Conservation (phyloP, 1,140 invertebrate species). For the Drosophila guanche region DNA sequence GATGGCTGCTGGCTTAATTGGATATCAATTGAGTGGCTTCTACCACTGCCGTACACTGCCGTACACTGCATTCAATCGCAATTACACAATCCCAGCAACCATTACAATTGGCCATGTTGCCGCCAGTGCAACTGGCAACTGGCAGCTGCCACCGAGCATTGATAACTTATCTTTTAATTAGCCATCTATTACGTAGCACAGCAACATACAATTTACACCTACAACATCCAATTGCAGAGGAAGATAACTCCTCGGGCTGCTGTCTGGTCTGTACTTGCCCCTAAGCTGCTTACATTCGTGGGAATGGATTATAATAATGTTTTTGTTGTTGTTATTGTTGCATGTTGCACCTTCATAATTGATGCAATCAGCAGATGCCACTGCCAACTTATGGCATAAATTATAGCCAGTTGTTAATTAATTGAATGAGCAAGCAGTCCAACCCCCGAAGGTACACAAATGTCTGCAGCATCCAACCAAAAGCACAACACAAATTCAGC, state of each 20-base stretch:
- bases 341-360: slow-evolving; percentile 20
- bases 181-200: slow-evolving; percentile 30
- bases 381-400: slow-evolving; percentile 30
- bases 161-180: slow-evolving; percentile 59
- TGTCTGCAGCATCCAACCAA: background rate
- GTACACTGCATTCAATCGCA: slow-evolving; percentile 40
- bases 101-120: slow-evolving; percentile 23
- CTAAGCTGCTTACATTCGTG: background rate
- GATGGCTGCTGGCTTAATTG: slow-evolving; percentile 29
- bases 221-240: slow-evolving; percentile 31
- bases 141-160: slow-evolving; percentile 11
- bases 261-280: no score
- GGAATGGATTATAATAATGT: slow-evolving; percentile 19
- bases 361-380: slow-evolving; percentile 10
- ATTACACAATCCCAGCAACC: slow-evolving; percentile 46
- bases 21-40: slow-evolving; percentile 26
- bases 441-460: slow-evolving; percentile 17
- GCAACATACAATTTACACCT: slow-evolving; percentile 45
- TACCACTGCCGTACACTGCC: no score
- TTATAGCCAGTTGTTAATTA: slow-evolving; percentile 40
- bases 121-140: background rate
- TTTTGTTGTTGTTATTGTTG: no score
- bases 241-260: background rate
- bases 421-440: slow-evolving; percentile 25
- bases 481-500: slow-evolving; percentile 1